Evolutionary conservation across 2,888 invertebrate genomes (phyloP), one percentile per base, ranked within the genome.

Genomic region (Lasiommata megera): DNA sequence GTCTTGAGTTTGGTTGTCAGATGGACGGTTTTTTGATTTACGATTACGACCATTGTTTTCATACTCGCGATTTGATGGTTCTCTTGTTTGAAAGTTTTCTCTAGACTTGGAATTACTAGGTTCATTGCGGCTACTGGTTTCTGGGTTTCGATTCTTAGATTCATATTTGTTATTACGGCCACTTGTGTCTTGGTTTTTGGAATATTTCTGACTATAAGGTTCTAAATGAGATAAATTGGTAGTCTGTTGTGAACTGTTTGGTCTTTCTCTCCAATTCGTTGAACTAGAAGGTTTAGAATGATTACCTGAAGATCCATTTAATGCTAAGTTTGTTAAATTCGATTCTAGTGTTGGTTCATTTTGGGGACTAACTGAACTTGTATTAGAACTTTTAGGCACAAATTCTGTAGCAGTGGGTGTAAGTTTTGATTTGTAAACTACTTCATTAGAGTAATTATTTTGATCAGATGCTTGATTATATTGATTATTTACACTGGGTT

Each of bases 401-500:
- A 93, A 93, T 76, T 93, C 93, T 60, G 80, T 88, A 16, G 93
- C 93, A 43, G 91, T 92, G 11, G 92, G 80, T 56, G 92, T 92
- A 40, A 93, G 79, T 67, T 89, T 92, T 36, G 93, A 93, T 65
- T 84, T 85, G 51, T 81, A 75, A 62, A 84, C 78, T 67, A 85
- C 69, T 51, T 84, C 80, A 72, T 77, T 82, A 41, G 76, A 63
- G 63, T 76, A 82, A 44, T 69, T 65, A 69, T 63, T 73, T 37
- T 74, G 59, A n/a, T 77, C 75, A 54, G 65, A 37, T 48, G 54
- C 66, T 60, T 68, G 58, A 53, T 69, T 75, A 58, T 76, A 77
- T 55, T 79, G 77, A 56, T 55, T 73, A 63, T 79, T 80, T 34
- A 68, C 65, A 67, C 70, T 77, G 11, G 65, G 58, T 68, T 74